Base-by-base conservation (phyloP, 2,888 invertebrate species). In the Lasioglossum leucozonium region DNA sequence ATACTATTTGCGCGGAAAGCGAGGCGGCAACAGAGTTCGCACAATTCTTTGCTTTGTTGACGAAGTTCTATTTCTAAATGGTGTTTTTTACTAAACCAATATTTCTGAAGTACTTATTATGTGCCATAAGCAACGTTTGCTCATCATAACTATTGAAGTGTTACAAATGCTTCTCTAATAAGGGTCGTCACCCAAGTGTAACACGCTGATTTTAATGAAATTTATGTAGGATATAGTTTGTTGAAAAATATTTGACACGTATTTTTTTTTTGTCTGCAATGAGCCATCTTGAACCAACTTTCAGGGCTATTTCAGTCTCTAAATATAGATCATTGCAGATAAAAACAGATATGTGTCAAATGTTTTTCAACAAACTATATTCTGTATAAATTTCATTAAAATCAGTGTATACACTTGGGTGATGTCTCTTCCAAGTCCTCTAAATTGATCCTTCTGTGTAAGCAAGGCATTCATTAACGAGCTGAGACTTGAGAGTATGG, bases 101-200 rank as follows among this genome's bases (percentile, higher is more conserved):
- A 84, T 77, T 81, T 76, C 76, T 79, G 51, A 80, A 62, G 74
- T 84, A 72, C 85, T 81, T 88, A 82, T 72, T 87, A 81, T 78
- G 89, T 88, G 90, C 88, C 89, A 92, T 91, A 80, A 81, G 73
- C 58, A 84, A 81, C 77, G 79, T 78, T 85, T 84, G 80, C 84
- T 88, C 85, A 82, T 75, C 76, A 71, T 75, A 85, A n/a, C 40
- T 55, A 72, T 77, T 58, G 8, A 73, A 47, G 55, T n/a, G 16
- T 67, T 58, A 11, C n/a, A 67, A 72, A 65, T n/a, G 40, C 77
- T 72, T 83, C 55, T 85, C 34, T 58, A 47, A 47, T 62, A n/a
- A 22, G 47, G 22, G 22, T 8, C 22, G 8, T 51, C 47, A 8
- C 22, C 22, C 47, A 22, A 51, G 22, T 22, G 47, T 51, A 6